Percentiles rank a stretch among this genome's conserved stretches.
Evolutionary conservation across 2,888 invertebrate species (phyloP).

Genomic region (Caenorhabditis becei): DNA sequence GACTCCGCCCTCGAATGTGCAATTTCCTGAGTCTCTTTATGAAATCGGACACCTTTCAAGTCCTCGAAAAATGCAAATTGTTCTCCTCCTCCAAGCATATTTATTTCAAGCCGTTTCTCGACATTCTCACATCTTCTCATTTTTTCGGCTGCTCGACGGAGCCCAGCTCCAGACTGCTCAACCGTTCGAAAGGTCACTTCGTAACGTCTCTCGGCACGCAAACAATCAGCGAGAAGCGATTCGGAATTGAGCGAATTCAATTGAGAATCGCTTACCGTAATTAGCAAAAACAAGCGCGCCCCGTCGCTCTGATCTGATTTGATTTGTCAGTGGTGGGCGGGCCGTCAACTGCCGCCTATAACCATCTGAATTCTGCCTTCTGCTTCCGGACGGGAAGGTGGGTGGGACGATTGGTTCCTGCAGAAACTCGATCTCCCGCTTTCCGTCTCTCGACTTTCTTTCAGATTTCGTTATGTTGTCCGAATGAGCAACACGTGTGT

Average conservation of each 20-base stretch:
- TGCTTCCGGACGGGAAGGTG: slow-evolving; percentile 14
- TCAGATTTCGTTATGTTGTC: slow-evolving; percentile 31
- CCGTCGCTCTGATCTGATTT: slow-evolving; percentile 27
- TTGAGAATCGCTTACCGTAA: slow-evolving; percentile 53
- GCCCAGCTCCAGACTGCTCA: neutral
- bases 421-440: slow-evolving; percentile 45
- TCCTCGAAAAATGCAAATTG: slow-evolving; percentile 52
- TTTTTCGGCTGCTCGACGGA: slow-evolving; percentile 9
- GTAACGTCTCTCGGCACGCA: slow-evolving; percentile 17
- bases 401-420: slow-evolving; percentile 2
- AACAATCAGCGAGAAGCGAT: slow-evolving; percentile 47
- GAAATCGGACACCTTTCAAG: slow-evolving; percentile 49
- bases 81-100: slow-evolving; percentile 38
- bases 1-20: slow-evolving; percentile 42
- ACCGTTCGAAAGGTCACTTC: slow-evolving; percentile 32
- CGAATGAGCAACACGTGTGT: neutral
- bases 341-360: neutral
- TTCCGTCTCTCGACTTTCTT: slow-evolving; percentile 1
- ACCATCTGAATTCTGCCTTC: slow-evolving; percentile 33
- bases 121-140: slow-evolving; percentile 8
- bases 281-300: slow-evolving; percentile 40
- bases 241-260: slow-evolving; percentile 36
- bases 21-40: slow-evolving; percentile 39
- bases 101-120: slow-evolving; percentile 36
- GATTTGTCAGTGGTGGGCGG: slow-evolving; percentile 30